These are phyloP conservation scores for Limanda limanda DNA, from an alignment of 2,113 vertebrate genomes.

Conservation along the genomic window DNA sequence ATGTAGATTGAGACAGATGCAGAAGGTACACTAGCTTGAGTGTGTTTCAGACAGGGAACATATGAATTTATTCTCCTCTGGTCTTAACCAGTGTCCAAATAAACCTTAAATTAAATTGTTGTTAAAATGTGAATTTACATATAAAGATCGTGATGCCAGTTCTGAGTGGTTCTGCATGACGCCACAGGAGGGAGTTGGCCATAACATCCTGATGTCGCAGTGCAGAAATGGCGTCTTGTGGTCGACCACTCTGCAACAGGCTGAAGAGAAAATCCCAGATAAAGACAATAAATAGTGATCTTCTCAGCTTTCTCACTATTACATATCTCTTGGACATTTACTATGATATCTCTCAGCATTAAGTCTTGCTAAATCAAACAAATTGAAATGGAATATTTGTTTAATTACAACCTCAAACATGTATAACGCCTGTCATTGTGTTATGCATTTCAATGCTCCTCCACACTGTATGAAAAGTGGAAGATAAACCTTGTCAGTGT, in stretches of 20 bases:
- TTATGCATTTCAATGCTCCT: not conserved
- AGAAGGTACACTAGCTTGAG: too few species aligned
- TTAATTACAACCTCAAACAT: not conserved
- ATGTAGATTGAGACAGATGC: constrained; percentile 2
- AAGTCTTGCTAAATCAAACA: not conserved
- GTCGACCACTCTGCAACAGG: constrained; percentile 40
- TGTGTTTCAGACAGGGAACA: not conserved
- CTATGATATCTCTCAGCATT: not conserved
- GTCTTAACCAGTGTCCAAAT: not conserved
- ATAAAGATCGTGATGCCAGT: not conserved
- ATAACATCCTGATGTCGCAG: constrained; percentile 64
- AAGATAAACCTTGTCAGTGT: not conserved
- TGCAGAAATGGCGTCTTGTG: constrained; percentile 55
- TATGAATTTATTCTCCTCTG: not conserved
- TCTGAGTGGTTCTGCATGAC: constrained; percentile 30
- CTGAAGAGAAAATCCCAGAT: constrained; percentile 2
- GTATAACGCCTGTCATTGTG: not conserved
- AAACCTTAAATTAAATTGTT: not conserved
- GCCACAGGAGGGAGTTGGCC: constrained; percentile 42
- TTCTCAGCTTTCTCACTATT: not conserved
- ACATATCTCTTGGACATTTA: too few species aligned
- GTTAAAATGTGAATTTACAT: not conserved
- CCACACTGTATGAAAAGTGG: not conserved
- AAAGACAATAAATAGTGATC: not conserved
- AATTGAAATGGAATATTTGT: not conserved